Evolutionary conservation across 92 coral and sea anemone species (phyloP).

Genomic region (Hydrozoanthus gracilis): DNA sequence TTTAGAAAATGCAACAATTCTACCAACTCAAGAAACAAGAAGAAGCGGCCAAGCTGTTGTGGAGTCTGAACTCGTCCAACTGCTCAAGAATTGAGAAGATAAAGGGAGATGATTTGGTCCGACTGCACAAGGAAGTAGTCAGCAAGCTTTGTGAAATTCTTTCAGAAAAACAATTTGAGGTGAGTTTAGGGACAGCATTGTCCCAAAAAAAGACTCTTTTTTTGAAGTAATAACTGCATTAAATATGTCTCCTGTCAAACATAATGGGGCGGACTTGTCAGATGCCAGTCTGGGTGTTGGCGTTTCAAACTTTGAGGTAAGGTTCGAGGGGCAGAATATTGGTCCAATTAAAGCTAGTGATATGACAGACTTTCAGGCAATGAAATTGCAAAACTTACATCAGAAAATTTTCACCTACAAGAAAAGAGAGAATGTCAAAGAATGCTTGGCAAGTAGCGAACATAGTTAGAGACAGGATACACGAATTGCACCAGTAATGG

Average conservation of each 20-base stretch:
- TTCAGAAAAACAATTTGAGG: neutral
- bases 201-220: neutral
- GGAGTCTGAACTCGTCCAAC: neutral
- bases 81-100: neutral
- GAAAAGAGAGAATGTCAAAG: constrained; percentile 56
- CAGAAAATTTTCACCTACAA: constrained; percentile 38
- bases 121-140: neutral
- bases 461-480: constrained; percentile 52
- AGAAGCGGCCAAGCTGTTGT: neutral
- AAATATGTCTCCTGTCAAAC: neutral
- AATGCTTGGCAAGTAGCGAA: constrained; percentile 71
- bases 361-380: constrained; percentile 48
- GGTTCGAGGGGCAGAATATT: constrained; percentile 65
- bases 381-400: constrained; percentile 48
- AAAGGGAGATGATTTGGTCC: constrained; percentile 1
- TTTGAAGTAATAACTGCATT: neutral
- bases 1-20: constrained; percentile 1
- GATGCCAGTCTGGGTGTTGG: neutral
- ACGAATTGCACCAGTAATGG: constrained; percentile 60
- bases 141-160: neutral
- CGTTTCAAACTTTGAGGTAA: constrained; percentile 3
- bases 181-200: neutral
- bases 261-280: neutral
- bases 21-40: neutral
- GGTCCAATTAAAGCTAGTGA: constrained; percentile 47